Base-by-base conservation (phyloP, 2,113 vertebrate genomes). In the Amazona guildingii region DNA sequence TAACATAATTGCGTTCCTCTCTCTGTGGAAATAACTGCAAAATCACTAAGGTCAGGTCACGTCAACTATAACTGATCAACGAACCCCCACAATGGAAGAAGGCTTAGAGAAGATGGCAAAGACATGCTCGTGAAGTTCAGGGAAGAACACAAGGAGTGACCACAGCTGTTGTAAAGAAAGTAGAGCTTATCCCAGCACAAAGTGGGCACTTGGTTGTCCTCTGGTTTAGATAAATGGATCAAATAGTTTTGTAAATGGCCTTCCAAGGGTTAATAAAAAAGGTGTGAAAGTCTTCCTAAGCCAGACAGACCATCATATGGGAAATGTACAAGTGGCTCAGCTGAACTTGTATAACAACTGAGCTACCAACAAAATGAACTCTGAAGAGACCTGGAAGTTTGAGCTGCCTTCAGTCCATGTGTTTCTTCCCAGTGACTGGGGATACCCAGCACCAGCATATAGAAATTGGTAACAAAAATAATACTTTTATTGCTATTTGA, bases 1-100 rank as follows among this genome's bases (percentile, higher is more conserved):
- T 94, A 94, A 91, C 69, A 62, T 63, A 74, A 92, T 79, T 86
- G 57, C 92, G 95, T 94, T 83, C 64, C 57, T 92, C 35, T 85
- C 37, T 77, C 48, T 74, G 23, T 81, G 83, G 68, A 84, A 90
- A 74, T 84, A 77, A 77, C 37, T 69, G n/a, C 29, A 77, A 86
- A 82, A 83, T 84, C 72, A 64, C 61, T 72, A 95, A 44, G 86
- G 79, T 61, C 70, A 66, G 78, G 82, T 85, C 83, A 96, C 3
- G 8, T 80, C 79, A 86, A 20, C 52, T 79, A 29, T 62, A 88
- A 80, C 35, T 48, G 54, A 94, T 69, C 67, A 86, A 35, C 5
- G 1, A 77, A 80, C 4, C 6, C 35, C 29, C 17, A 73, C n/a
- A 85, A 12, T 4, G 41, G 54, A 90, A 86, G 70, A 80, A 66